Percentiles rank a stretch among this genome's conserved stretches.
Conservation (phyloP, 2,113 vertebrate species). For the Taurulus bubalis region DNA sequence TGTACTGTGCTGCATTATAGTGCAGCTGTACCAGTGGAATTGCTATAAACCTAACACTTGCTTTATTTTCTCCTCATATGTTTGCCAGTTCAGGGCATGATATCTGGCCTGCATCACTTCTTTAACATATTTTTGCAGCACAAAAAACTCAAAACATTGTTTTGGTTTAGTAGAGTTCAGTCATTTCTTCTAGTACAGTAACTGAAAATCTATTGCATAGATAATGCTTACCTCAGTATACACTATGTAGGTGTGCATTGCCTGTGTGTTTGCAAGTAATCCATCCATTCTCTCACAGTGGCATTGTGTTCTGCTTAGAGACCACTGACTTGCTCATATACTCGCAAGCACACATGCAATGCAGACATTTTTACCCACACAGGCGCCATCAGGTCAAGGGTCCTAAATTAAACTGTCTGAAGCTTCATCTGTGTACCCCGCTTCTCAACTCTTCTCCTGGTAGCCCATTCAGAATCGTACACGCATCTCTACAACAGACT, state of each 20-base stretch:
- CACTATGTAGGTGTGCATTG: neutral
- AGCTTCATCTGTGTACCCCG: constrained; percentile 55
- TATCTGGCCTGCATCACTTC: too few relatives aligned
- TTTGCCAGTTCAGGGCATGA: neutral
- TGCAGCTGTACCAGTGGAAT: neutral
- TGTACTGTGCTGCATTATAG: constrained; percentile 1
- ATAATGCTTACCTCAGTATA: neutral
- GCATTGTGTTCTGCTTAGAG: constrained; percentile 1
- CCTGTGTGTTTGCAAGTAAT: neutral
- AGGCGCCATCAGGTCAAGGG: constrained; percentile 70
- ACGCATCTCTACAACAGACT: constrained; percentile 64
- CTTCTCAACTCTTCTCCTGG: constrained; percentile 41
- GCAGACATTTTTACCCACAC: constrained; percentile 7
- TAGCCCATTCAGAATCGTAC: constrained; percentile 58
- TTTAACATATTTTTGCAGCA: too few relatives aligned
- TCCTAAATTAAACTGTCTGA: constrained; percentile 77
- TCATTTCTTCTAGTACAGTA: neutral
- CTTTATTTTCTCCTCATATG: constrained; percentile 5
- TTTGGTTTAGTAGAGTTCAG: neutral
- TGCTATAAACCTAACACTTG: neutral
- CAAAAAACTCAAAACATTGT: too few relatives aligned
- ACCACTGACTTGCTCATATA: neutral
- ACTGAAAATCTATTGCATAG: neutral
- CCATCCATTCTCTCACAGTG: constrained; percentile 1
- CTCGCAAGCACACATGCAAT: constrained; percentile 26